Conservation (phyloP, 2,113 vertebrate species). For the Lamprologus lemairii region DNA sequence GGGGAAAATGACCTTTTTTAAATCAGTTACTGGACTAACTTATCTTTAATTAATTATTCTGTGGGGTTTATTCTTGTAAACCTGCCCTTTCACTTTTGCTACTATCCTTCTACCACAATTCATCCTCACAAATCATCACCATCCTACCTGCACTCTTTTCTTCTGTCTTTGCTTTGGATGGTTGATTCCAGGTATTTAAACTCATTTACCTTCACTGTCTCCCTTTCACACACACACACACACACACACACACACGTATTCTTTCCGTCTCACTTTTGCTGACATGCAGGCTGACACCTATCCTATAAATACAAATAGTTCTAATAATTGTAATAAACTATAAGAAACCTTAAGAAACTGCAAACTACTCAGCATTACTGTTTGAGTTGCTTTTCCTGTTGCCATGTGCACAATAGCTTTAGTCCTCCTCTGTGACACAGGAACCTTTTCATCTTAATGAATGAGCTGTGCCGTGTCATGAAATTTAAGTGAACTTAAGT, state of each 20-base stretch:
- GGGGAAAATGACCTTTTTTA: not conserved
- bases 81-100: not conserved
- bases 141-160: not conserved
- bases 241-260: not conserved
- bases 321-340: not conserved
- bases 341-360: not conserved
- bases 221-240: not conserved
- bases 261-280: not conserved
- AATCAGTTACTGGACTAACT: not conserved
- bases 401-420: not conserved
- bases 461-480: not conserved
- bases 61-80: not conserved
- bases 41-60: not conserved
- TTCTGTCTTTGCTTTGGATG: not conserved
- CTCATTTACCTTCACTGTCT: not conserved
- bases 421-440: not conserved
- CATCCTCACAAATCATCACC: not conserved
- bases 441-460: not conserved
- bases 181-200: not conserved
- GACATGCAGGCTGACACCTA: not conserved
- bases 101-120: not conserved
- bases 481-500: not conserved
- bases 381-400: not conserved
- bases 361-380: not conserved
- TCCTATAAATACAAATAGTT: not conserved